Base-by-base conservation (phyloP, 2,113 vertebrate genomes). In the Tachuris rubrigastra region DNA sequence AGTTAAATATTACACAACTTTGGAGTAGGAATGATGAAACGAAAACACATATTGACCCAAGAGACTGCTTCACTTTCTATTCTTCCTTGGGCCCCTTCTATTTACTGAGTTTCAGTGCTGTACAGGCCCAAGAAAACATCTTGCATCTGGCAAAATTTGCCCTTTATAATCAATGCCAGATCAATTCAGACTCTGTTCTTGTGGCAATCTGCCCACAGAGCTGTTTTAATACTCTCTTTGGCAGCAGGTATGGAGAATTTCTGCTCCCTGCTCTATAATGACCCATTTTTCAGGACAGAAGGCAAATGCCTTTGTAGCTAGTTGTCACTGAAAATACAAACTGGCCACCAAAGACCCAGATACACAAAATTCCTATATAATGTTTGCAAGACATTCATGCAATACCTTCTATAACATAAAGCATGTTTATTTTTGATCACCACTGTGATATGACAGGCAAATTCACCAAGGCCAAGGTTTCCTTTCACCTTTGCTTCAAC, bases 1-100 rank as follows among this genome's bases (percentile, higher is more conserved):
- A 85, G 92, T 90, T 94, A 93, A 96, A 85, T 58, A 75, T 96
- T 95, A 82, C 76, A 89, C 90, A 95, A 84, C 65, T 90, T 80
- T 89, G 37, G 85, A 96, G 82, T 50, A 75, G 73, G 56, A 75
- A 58, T 71, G 42, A 21, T 90, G 93, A 86, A 96, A 93, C 73
- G 65, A 58, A 91, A 94, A 93, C 2, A 3, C 72, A 13, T 35
- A n/a, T 25, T 88, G 56, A 62, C 72, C 75, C 60, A 80, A 69
- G 85, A 88, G 55, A 76, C 52, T 68, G 65, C 60, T 95, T 92
- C 0, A 0, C 50, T 96, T 95, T 94, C 88, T 72, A 41, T 66
- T 94, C 63, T 35, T 76, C 55, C 28, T 81, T 7, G 25, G 86
- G 56, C n/a, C 63, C 55, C 76, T 74, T 83, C 42, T 88, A 59